A percentile compares a stretch with the other conserved stretches of the same genome.
Conservation (phyloP, 2,113 vertebrate species). For the Chrysemys picta region DNA sequence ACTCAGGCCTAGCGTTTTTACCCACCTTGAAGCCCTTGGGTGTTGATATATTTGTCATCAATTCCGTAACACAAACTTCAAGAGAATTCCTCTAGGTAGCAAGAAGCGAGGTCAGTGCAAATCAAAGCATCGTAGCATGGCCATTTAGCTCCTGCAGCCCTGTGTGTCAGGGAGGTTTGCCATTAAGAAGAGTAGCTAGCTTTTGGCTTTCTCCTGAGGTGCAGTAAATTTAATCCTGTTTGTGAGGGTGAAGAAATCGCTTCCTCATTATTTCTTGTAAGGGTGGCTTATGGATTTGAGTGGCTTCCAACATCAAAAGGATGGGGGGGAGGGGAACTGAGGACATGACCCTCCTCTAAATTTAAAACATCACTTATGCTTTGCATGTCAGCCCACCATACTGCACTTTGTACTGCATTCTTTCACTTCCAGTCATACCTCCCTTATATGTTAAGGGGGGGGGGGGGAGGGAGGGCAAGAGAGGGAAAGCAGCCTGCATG, state of each 20-base stretch:
- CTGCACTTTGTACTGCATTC: not conserved
- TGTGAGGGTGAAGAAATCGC: slow-evolving; percentile 1
- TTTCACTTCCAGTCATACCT: slow-evolving; percentile 19
- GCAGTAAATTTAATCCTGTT: slow-evolving; percentile 56
- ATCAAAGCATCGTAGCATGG: not conserved
- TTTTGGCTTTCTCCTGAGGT: slow-evolving; percentile 56
- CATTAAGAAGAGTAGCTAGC: slow-evolving; percentile 28
- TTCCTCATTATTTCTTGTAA: not conserved
- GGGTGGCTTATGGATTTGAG: not conserved
- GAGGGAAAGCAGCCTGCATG: slow-evolving; percentile 21
- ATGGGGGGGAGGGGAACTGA: fast-evolving
- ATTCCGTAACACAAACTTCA: not conserved
- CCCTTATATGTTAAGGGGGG: not conserved
- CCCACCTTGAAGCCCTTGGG: not conserved
- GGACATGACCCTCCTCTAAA: not conserved
- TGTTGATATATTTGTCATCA: slow-evolving; percentile 36
- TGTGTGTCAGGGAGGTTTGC: not conserved
- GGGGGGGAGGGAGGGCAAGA: not conserved
- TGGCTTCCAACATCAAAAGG: fast-evolving
- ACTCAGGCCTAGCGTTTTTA: not conserved
- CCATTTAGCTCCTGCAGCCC: not conserved
- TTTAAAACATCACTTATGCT: not conserved
- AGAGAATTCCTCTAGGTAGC: slow-evolving; percentile 4
- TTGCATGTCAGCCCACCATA: not conserved
- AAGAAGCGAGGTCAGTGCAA: slow-evolving; percentile 8